These are phyloP conservation scores for Drosophila ezoana DNA, from an alignment of 2,888 invertebrate species.

Conservation along the genomic window DNA sequence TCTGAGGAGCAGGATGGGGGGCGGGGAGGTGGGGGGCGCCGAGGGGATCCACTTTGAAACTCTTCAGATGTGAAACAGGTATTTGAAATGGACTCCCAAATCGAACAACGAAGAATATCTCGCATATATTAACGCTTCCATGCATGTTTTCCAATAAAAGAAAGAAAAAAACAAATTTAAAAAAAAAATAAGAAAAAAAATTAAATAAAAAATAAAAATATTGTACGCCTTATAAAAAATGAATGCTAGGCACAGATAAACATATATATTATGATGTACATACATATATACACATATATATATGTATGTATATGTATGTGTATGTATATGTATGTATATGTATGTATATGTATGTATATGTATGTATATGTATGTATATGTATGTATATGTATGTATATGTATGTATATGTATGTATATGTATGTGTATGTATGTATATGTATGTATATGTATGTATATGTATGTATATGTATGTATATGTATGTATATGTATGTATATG, in stretches of 20 bases:
- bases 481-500: too few relatives aligned
- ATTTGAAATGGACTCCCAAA: conserved; percentile 50
- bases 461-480: too few relatives aligned
- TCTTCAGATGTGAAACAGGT: conserved; percentile 55
- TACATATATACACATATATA: background rate
- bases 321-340: too few relatives aligned
- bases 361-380: too few relatives aligned
- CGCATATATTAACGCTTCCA: conserved; percentile 66
- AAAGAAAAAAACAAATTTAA: conserved; percentile 15
- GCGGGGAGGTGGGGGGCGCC: background rate
- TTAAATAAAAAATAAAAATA: conserved; percentile 23
- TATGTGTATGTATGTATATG: too few relatives aligned
- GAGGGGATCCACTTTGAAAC: conserved; percentile 17
- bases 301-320: too few relatives aligned
- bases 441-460: too few relatives aligned
- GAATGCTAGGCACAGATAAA: conserved; percentile 35
- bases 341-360: too few relatives aligned
- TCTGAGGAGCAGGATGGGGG: background rate
- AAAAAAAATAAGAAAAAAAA: conserved; percentile 22
- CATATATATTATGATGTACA: too few relatives aligned
- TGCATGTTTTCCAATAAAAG: conserved; percentile 31
- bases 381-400: too few relatives aligned
- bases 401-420: too few relatives aligned
- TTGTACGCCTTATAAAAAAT: conserved; percentile 70
- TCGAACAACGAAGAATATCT: conserved; percentile 34